Conservation (phyloP, 2,888 invertebrate species). For the Heterodera filipjevi region DNA sequence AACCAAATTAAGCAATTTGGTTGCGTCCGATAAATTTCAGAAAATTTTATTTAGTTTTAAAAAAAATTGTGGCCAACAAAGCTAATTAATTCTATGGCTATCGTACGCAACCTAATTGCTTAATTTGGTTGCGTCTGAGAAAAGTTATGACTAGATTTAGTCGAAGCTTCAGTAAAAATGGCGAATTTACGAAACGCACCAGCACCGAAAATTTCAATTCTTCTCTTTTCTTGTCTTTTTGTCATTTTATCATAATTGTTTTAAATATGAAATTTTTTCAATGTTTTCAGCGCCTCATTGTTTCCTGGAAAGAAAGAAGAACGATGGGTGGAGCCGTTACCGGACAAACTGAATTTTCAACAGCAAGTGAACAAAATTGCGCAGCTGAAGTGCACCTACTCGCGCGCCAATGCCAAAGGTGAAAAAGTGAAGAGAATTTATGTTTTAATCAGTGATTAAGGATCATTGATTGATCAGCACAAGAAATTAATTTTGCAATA, state of each 20-base stretch:
- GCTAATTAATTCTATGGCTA: no score
- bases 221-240: no score
- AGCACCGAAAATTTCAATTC: neutral
- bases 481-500: no score
- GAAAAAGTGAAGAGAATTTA: neutral
- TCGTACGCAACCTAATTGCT: no score
- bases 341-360: slow-evolving; percentile 58
- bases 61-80: no score
- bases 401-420: slow-evolving; percentile 80
- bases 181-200: no score
- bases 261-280: neutral
- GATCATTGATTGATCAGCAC: neutral
- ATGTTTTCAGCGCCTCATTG: slow-evolving; percentile 41
- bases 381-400: slow-evolving; percentile 88
- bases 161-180: no score
- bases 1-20: no score
- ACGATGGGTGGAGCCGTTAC: slow-evolving; percentile 60
- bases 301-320: slow-evolving; percentile 63
- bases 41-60: no score
- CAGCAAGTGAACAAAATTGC: slow-evolving; percentile 85
- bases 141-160: no score
- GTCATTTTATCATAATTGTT: neutral
- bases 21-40: no score
- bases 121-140: no score
- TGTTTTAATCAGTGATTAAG: neutral